Evolutionary conservation across 1,140 invertebrate genomes (phyloP).

Genomic region (Kradibia gibbosae): DNA sequence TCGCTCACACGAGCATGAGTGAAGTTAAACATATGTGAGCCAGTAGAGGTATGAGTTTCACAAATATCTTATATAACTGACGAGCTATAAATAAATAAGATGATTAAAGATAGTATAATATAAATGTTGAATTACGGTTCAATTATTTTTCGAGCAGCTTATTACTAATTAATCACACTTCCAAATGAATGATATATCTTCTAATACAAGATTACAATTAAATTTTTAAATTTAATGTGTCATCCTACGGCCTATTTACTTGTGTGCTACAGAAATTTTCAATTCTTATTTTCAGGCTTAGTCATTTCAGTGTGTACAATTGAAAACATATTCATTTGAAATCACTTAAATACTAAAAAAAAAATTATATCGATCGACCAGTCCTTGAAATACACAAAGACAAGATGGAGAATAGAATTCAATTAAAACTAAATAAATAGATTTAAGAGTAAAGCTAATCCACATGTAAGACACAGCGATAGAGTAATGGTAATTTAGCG

Average conservation of each 20-base stretch:
- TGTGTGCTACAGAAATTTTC: background rate
- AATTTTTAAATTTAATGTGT: background rate
- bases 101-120: slow-evolving; percentile 7
- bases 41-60: background rate
- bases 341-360: background rate
- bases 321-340: too few relatives aligned
- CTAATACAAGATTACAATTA: background rate
- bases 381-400: background rate
- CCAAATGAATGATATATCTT: background rate
- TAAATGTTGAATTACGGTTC: background rate
- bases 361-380: background rate
- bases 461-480: background rate
- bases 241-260: background rate
- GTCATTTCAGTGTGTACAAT: background rate
- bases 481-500: background rate
- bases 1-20: background rate
- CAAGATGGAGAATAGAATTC: background rate
- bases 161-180: background rate
- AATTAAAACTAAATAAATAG: background rate
- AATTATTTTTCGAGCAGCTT: background rate
- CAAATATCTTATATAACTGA: background rate
- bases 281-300: background rate
- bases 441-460: background rate
- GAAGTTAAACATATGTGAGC: slow-evolving; percentile 3
- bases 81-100: slow-evolving; percentile 6